Evolutionary conservation across 2,797 vertebrate genomes (phyloP).

Genomic region (Coilia nasus): DNA sequence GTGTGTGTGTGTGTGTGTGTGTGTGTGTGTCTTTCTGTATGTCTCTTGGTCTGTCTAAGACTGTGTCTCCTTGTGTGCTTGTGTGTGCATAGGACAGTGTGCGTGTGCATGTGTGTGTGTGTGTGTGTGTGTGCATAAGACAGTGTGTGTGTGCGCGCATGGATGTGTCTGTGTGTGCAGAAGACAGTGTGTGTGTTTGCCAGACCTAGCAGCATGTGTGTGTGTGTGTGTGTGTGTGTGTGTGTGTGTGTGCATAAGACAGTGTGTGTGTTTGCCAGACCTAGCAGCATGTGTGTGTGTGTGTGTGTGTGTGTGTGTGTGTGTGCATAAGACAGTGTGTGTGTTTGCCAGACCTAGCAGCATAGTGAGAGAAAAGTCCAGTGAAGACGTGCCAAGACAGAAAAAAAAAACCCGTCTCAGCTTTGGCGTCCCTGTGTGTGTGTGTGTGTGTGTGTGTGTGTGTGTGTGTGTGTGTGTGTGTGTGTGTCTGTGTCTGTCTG

Average conservation of each 20-base stretch:
- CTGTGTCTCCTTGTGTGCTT: too few relatives aligned
- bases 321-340: neutral
- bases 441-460: conserved; percentile 6
- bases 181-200: neutral
- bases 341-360: neutral
- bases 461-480: neutral
- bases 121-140: too few relatives aligned
- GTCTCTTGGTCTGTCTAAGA: too few relatives aligned
- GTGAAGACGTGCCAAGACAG: neutral
- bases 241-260: neutral
- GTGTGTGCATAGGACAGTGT: too few relatives aligned
- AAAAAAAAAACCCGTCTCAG: neutral
- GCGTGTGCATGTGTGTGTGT: neutral
- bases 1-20: too few relatives aligned
- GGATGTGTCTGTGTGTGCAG: neutral
- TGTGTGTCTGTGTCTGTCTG: too few relatives aligned
- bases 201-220: neutral
- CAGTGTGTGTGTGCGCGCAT: neutral
- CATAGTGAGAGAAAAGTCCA: neutral
- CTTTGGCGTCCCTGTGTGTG: neutral
- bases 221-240: neutral
- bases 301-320: neutral
- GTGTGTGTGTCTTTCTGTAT: too few relatives aligned
- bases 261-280: too few relatives aligned
- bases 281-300: too few relatives aligned